Conservation (phyloP, 2,797 vertebrate species). For the Diplodus sargus region DNA sequence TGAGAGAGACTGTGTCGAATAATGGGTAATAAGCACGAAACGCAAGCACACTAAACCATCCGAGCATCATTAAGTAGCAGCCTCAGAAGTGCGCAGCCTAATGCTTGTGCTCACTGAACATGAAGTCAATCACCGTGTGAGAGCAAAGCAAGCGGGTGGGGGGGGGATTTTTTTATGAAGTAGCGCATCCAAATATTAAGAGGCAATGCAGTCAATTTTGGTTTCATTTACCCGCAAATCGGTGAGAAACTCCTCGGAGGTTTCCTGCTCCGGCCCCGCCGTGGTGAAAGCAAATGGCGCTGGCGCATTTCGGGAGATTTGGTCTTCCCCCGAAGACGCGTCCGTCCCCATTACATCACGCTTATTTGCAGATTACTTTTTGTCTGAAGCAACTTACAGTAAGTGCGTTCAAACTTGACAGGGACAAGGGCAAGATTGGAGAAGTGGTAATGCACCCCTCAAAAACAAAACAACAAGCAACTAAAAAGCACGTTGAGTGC, state of each 20-base stretch:
- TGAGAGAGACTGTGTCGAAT: slow-evolving; percentile 59
- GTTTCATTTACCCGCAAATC: slow-evolving; percentile 11
- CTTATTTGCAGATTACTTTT: background rate
- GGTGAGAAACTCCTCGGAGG: slow-evolving; percentile 6
- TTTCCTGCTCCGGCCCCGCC: background rate
- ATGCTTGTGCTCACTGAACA: slow-evolving; percentile 37
- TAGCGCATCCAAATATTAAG: slow-evolving; percentile 36
- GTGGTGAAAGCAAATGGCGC: background rate
- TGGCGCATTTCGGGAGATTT: background rate
- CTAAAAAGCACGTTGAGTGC: background rate
- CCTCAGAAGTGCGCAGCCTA: slow-evolving; percentile 36
- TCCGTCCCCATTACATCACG: background rate
- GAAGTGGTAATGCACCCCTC: background rate
- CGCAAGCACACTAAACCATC: slow-evolving; percentile 53
- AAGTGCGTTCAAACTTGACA: slow-evolving; percentile 17
- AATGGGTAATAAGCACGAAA: slow-evolving; percentile 66
- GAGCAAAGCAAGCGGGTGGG: slow-evolving; percentile 9
- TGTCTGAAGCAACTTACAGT: background rate
- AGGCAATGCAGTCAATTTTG: background rate
- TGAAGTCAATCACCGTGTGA: slow-evolving; percentile 40
- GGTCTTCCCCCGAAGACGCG: background rate
- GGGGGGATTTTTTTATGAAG: slow-evolving; percentile 18
- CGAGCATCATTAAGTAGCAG: slow-evolving; percentile 62
- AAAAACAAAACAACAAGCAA: background rate
- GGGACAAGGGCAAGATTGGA: background rate